These are phyloP conservation scores for Labia minor DNA, from an alignment of 2,888 invertebrate species.

Conservation along the genomic window DNA sequence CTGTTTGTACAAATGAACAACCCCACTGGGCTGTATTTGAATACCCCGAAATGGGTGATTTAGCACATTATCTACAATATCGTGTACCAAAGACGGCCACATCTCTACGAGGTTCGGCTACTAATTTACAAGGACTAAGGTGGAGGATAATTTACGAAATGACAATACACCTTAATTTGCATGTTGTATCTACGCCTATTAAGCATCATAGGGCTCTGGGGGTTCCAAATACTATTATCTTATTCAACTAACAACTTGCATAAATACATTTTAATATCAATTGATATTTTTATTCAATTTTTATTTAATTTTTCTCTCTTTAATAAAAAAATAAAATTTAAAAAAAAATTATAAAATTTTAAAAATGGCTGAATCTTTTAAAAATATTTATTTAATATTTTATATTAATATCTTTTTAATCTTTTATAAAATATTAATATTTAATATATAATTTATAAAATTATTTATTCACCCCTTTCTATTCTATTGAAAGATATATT, in stretches of 20 bases:
- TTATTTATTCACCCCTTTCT: too few relatives aligned
- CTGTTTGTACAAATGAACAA: conserved; percentile 47
- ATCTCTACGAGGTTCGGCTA: conserved; percentile 30
- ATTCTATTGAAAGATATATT: too few relatives aligned
- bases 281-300: too few relatives aligned
- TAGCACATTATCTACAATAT: conserved; percentile 53
- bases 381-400: too few relatives aligned
- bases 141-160: conserved; percentile 24
- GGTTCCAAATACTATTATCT: neutral
- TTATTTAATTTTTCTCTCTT: too few relatives aligned
- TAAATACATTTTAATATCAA: too few relatives aligned
- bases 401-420: too few relatives aligned
- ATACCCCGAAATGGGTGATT: conserved; percentile 63
- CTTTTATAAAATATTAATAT: too few relatives aligned
- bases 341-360: too few relatives aligned
- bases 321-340: too few relatives aligned
- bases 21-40: conserved; percentile 60
- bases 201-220: neutral
- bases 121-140: conserved; percentile 36
- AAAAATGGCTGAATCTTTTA: too few relatives aligned
- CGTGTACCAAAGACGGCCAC: conserved; percentile 35
- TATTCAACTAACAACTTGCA: neutral
- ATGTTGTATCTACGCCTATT: neutral
- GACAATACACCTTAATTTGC: conserved; percentile 3
- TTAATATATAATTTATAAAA: too few relatives aligned